Evolutionary conservation across 2,888 invertebrate genomes (phyloP).

Genomic region (Amaurobius ferox): DNA sequence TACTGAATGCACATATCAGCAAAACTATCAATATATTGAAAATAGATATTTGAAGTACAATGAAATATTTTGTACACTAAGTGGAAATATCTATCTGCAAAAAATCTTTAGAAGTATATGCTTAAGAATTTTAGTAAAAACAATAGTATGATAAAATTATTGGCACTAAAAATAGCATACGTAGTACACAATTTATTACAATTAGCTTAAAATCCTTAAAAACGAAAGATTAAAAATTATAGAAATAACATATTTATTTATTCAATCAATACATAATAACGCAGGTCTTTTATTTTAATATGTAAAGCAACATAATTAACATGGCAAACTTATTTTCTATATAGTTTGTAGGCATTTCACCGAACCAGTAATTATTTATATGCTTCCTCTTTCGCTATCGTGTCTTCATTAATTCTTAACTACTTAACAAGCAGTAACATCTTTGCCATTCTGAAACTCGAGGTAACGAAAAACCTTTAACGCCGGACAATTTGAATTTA

Average conservation of each 20-base stretch:
- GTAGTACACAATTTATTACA: no score
- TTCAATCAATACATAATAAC: neutral
- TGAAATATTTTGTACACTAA: no score
- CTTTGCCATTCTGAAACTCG: neutral
- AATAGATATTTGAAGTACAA: no score
- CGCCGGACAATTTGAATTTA: neutral
- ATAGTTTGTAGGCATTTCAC: neutral
- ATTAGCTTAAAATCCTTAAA: no score
- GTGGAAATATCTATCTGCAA: no score
- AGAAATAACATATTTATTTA: neutral
- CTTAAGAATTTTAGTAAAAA: no score
- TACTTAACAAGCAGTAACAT: neutral
- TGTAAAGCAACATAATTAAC: neutral
- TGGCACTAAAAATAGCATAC: no score
- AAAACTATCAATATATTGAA: no score
- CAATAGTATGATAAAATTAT: no score
- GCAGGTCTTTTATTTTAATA: neutral
- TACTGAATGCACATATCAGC: no score
- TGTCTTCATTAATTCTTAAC: neutral
- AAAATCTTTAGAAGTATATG: no score
- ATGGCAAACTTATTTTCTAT: neutral
- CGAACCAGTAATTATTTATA: neutral
- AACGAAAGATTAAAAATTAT: neutral
- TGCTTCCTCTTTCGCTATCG: neutral
- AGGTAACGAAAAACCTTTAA: neutral